Evolutionary conservation across 30 jellyfish, hydroid and myxozoan species (phyloP), one percentile per base, ranked within the genome.

Genomic region (Aurelia sp.): DNA sequence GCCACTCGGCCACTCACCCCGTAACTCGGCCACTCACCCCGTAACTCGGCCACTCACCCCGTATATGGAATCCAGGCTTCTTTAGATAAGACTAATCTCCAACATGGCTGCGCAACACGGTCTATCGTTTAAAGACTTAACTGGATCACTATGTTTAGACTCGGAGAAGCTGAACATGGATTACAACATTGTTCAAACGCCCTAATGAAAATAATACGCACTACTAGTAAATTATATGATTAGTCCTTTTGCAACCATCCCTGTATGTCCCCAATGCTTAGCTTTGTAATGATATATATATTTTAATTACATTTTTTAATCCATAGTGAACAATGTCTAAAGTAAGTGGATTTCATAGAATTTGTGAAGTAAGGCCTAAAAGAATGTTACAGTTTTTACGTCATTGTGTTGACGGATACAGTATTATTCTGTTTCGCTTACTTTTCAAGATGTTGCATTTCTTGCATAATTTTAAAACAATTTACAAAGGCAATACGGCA

Each of bases 121-220:
- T 55, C 55, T 64, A 13, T 64, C 41, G n/a, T 27, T 64, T 64
- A n/a, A 64, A 21, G 75, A 4, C 75, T 64, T 64, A 64, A 64
- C 18, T 21, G 75, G 75, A 64, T 64, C 19, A 64, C 52, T 21
- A 64, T 64, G 75, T 64, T 64, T 64, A 64, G 75, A 21, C 75
- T 21, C 17, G 18, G 75, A 44, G 41, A 64, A n/a, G 75, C 75
- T 64, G 19, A 18, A 10, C 3, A 18, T 64, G 7, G 75, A 18
- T 64, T 64, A 21, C 0, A 64, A 44, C 41, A 64, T 64, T 64
- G 75, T 64, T 13, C 18, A 21, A 21, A 38, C 19, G 75, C 75
- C 75, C 41, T 13, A 38, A 44, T 21, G 75, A 21, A 64, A 20
- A n/a, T 64, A 21, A 44, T 1, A 64, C 52, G 16, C 5, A 20